Base-by-base conservation (phyloP, 2,797 vertebrate genomes). In the Peromyscus attwateri region DNA sequence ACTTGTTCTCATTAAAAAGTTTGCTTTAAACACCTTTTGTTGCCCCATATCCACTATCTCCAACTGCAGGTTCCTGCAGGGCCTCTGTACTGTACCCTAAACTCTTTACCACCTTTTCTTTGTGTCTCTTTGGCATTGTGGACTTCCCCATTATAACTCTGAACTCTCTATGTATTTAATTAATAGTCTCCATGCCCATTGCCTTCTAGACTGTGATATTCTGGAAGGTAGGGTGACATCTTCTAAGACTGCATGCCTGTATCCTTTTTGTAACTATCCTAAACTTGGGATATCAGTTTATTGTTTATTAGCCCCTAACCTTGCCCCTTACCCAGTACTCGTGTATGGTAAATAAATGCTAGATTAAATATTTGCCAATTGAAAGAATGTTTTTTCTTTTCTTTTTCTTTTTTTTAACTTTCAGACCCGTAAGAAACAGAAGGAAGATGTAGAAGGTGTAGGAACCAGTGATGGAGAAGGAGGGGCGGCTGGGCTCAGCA, bases 371-470 rank as follows among this genome's bases (percentile, higher is more conserved):
- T 92, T 91, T 94, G 64, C 57, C 96, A 43, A 64, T 94, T 43
- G 60, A 87, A 94, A 91, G 17, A 82, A 71, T 93, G 21, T 92
- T 94, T 49, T 49, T 93, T 88, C n/a, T 85, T 43, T 43, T 43
- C 5, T 43, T 4, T 68, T 96, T 62, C 19, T 25, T n/a, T 37
- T 37, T 57, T 23, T n/a, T 46, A 14, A 71, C 76, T 96, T 87
- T 55, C 96, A 99, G 99, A 99, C 98, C 64, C 99, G 99, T 66
- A 99, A 99, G 97, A 99, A 99, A 92, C 99, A 99, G 98, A 99
- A 99, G 4, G 99, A 99, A 95, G 99, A 99, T 71, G 99, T 98
- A 52, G 99, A 99, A 91, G 98, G 98, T 87, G 76, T 98, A 71
- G 98, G 98, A 83, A 97, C 98, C 87, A 98, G 98, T 7, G 98